Evolutionary conservation across 2,888 invertebrate species (phyloP), one percentile per base, ranked within the genome.

Genomic region (Tetropium fuscum): DNA sequence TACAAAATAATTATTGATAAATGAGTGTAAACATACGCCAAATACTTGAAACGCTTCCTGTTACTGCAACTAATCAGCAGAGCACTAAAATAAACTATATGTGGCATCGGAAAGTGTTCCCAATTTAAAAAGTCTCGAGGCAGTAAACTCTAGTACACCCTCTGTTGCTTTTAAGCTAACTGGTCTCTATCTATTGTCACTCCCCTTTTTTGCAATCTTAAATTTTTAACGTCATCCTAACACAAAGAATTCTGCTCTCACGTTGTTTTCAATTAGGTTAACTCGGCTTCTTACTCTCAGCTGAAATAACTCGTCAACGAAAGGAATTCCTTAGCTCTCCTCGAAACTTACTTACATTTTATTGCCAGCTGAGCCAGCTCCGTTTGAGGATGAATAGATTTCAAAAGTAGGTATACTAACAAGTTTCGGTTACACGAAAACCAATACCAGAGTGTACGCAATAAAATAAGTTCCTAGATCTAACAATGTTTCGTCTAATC

Each of bases 151-250:
- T 34, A 36, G 15, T 22, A 22, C 48, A n/a, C n/a, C 20, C 48
- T 48, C 22, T 48, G 10, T n/a, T 34, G 54, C 54, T 45, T 45
- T 45, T 47, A 55, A 45, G 54, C 54, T 36, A 36, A 47, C 54
- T 55, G 36, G 34, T 54, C 45, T 54, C 45, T 45, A 45, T 54
- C 45, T 54, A 54, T 54, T 54, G 54, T 54, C 45, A 54, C 54
- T 30, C 18, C 41, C 32, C 41, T 41, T 41, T 41, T 19, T 40
- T 53, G 41, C 53, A 27, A 41, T 53, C 27, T 53, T 27, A 41
- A 41, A 41, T 41, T 53, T 53, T 41, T 48, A 36, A 41, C 53
- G 20, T 8, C 15, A 8, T 30, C 15, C 13, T 16, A 2, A 13
- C 11, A 41, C 41, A 30, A 53, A 40, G 41, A 25, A 41, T 30